phyloP scores from a whole-genome alignment of 2,888 invertebrate genomes.

The Cabera pusaria region DNA sequence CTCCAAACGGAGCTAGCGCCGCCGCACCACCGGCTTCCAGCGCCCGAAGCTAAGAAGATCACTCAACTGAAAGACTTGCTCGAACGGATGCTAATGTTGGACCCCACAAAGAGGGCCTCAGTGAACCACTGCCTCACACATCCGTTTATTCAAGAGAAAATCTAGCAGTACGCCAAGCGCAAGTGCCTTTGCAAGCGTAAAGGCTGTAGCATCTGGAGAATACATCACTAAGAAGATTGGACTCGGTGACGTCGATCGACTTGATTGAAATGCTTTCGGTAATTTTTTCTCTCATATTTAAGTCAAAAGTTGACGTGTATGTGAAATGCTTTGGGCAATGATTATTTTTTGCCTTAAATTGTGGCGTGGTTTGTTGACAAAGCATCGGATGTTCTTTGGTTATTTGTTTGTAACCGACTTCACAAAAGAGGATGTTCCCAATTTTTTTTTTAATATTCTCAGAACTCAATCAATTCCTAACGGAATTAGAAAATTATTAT shows the following conservation, averaged over 20 bases:
- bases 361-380: no score
- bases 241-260: conserved; percentile 1
- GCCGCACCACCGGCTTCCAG: conserved; percentile 93
- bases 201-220: not conserved
- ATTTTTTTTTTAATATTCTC: no score
- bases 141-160: conserved; percentile 97
- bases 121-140: conserved; percentile 97
- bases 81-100: conserved; percentile 95
- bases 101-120: conserved; percentile 96
- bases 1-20: conserved; percentile 92
- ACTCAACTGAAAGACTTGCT: conserved; percentile 95
- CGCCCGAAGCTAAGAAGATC: conserved; percentile 95
- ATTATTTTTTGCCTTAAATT: no score
- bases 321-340: no score
- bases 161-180: conserved; percentile 62
- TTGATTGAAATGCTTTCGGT: conserved; percentile 5
- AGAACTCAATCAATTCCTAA: no score
- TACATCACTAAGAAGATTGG: conserved; percentile 1
- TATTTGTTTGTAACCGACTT: no score
- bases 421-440: no score
- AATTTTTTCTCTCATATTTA: no score
- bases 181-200: conserved; percentile 1
- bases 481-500: no score
- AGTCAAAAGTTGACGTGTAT: no score
- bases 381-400: no score